Conservation (phyloP, 2,888 invertebrate genomes). For the Amaurobius ferox region DNA sequence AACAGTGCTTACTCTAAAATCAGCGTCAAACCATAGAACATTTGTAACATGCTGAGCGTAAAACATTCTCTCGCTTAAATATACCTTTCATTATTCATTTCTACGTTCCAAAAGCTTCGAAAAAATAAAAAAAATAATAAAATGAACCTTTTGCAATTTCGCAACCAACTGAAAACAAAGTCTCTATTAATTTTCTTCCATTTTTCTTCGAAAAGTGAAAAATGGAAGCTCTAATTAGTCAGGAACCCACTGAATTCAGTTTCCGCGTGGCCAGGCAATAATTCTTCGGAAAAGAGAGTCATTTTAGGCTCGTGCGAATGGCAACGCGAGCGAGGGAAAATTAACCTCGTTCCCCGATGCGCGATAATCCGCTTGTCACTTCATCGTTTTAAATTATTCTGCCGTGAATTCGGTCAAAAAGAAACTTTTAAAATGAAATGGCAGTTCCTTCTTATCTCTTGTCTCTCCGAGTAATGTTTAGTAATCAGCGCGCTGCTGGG, state of each 20-base stretch:
- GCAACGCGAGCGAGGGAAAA: conserved; percentile 16
- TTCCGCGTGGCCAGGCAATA: neutral
- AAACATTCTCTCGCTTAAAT: neutral
- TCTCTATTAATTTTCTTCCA: conserved; percentile 9
- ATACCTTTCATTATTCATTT: neutral
- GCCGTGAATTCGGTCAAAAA: conserved; percentile 26
- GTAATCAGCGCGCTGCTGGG: conserved; percentile 13
- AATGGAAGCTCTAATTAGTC: conserved; percentile 21
- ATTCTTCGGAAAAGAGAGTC: conserved; percentile 1
- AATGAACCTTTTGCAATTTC: neutral
- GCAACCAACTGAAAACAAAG: neutral
- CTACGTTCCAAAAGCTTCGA: neutral
- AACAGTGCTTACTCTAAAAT: no score
- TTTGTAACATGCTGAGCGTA: neutral
- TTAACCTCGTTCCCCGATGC: conserved; percentile 33
- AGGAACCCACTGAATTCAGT: conserved; percentile 6
- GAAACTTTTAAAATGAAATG: conserved; percentile 13
- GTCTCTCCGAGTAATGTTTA: conserved; percentile 10
- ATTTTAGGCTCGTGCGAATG: conserved; percentile 3
- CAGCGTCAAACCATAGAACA: neutral
- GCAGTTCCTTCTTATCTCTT: conserved; percentile 1
- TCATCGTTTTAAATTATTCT: conserved; percentile 37
- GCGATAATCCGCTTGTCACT: conserved; percentile 52
- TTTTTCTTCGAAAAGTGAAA: conserved; percentile 14
- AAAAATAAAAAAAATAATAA: neutral